Evolutionary conservation across 2,888 invertebrate genomes (phyloP).

Genomic region (Emmelina monodactyla): DNA sequence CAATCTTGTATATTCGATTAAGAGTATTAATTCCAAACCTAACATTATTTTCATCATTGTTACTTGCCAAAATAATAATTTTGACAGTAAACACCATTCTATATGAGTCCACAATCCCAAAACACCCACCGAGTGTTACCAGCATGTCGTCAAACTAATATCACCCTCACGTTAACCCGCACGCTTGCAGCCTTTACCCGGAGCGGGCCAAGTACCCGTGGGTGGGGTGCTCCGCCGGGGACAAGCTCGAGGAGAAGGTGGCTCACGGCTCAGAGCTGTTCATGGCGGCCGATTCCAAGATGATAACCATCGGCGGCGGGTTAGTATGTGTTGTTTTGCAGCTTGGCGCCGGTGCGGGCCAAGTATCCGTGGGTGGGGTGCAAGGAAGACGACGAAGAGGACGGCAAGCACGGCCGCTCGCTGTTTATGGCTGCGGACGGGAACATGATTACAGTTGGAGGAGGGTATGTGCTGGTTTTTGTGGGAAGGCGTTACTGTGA

Average conservation of each 20-base stretch:
- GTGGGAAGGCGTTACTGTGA: neutral
- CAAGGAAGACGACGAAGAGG: constrained; percentile 63
- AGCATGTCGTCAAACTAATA: no score
- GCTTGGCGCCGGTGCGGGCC: constrained; percentile 79
- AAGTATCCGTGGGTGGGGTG: constrained; percentile 96
- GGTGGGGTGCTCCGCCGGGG: constrained; percentile 76
- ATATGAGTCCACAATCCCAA: no score
- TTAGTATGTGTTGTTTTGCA: constrained; percentile 51
- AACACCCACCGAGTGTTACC: no score
- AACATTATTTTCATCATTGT: no score
- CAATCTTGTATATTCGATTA: no score
- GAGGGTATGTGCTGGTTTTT: constrained; percentile 77
- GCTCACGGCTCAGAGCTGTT: constrained; percentile 91
- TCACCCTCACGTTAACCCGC: no score
- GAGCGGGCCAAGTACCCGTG: constrained; percentile 92
- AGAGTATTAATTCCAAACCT: no score
- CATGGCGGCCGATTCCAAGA: constrained; percentile 94
- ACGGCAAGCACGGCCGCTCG: constrained; percentile 75
- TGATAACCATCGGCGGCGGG: constrained; percentile 98
- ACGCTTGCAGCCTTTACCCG: constrained; percentile 73
- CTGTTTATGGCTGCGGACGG: constrained; percentile 95
- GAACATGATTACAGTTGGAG: constrained; percentile 92
- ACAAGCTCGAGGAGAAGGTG: constrained; percentile 67
- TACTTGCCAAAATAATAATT: no score
- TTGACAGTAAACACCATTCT: no score